These are phyloP conservation scores for Myrmecobius fasciatus DNA, from an alignment of 2,113 vertebrate species.

Conservation along the genomic window DNA sequence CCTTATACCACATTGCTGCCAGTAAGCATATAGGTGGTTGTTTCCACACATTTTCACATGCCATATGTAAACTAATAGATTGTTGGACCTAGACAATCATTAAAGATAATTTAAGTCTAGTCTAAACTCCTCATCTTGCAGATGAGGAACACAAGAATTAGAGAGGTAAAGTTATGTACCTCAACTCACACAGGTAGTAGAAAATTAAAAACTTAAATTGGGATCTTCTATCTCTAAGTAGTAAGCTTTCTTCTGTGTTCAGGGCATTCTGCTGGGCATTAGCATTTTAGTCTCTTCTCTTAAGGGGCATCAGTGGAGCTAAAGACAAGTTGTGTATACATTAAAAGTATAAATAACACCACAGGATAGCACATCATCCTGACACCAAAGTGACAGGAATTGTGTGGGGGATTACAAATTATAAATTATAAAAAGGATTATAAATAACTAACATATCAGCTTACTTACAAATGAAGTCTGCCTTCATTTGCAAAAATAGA, in stretches of 20 bases:
- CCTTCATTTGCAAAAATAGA: neutral
- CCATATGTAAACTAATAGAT: neutral
- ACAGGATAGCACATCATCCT: neutral
- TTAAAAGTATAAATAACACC: neutral
- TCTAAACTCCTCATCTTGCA: neutral
- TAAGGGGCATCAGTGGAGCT: neutral
- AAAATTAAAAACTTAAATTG: neutral
- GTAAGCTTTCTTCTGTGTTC: neutral
- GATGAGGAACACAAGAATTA: neutral
- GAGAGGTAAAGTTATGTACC: neutral
- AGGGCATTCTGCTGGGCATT: neutral
- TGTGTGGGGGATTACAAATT: neutral
- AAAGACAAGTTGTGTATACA: neutral
- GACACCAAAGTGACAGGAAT: conserved; percentile 11
- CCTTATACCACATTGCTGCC: neutral
- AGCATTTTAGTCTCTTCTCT: neutral
- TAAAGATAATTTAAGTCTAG: neutral
- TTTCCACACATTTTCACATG: neutral
- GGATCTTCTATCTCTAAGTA: neutral
- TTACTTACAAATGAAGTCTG: neutral
- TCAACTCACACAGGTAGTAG: neutral
- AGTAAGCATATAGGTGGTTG: neutral
- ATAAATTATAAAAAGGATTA: neutral
- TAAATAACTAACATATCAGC: neutral
- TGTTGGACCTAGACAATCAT: neutral